Evolutionary conservation across 2,888 invertebrate genomes (phyloP).

Genomic region (Phymatocera aterrima): DNA sequence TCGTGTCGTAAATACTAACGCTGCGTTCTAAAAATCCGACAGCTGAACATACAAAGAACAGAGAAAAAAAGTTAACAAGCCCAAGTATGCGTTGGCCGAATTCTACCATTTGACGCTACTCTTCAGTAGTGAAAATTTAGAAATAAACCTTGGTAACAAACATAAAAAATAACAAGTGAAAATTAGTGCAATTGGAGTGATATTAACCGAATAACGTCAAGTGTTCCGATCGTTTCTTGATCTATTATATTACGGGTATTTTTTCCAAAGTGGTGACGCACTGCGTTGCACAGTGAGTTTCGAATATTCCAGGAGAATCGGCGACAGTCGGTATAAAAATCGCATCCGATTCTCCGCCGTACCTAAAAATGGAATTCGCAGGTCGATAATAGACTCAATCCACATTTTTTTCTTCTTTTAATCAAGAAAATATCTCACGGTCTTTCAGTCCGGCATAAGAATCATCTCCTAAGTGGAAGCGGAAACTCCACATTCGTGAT

Average conservation of each 20-base stretch:
- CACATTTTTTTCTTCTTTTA: background rate
- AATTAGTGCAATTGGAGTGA: conserved; percentile 38
- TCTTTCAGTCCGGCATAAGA: background rate
- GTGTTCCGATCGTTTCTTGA: conserved; percentile 10
- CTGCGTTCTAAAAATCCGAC: conserved; percentile 14
- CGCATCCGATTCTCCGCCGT: background rate
- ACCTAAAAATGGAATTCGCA: background rate
- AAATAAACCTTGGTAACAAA: background rate
- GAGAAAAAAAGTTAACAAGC: background rate
- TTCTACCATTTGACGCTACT: conserved; percentile 4
- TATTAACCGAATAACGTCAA: conserved; percentile 15
- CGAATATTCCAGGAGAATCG: background rate
- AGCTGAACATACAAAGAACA: background rate
- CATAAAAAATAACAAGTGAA: background rate
- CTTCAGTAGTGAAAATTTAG: conserved; percentile 2
- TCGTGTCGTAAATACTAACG: conserved; percentile 27
- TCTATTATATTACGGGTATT: background rate
- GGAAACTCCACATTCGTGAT: conserved; percentile 29
- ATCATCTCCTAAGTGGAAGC: background rate
- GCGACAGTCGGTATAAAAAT: background rate
- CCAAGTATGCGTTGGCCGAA: conserved; percentile 7
- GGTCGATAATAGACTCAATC: background rate
- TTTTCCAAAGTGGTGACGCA: background rate
- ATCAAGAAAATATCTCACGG: background rate
- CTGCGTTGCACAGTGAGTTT: background rate